Base-by-base conservation (phyloP, 2,888 invertebrate genomes). In the Melieria omissa region DNA sequence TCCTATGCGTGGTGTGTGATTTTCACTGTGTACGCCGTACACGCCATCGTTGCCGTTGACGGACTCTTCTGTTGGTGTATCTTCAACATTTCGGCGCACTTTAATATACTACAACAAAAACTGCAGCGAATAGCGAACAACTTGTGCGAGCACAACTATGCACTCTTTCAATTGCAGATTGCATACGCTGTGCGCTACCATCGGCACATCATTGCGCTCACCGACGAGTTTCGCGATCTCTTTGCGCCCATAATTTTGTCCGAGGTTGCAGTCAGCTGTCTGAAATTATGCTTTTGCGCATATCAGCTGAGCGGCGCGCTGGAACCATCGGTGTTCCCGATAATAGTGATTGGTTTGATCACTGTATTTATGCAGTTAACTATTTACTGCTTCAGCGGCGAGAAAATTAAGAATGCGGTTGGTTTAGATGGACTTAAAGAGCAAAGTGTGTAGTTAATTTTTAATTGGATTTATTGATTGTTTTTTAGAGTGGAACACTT, bases 311-410 rank as follows among this genome's bases (percentile, higher is more conserved):
- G 49, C n/a, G 52, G 61, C 29, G 16, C 44, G 4, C 14, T 14
- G 6, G 45, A 54, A 45, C 16, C 61, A 16, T 60, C 68, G 4
- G 41, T 47, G 4, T 14, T 62, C 16, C 44, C 54, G 3, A 16
- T 68, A 45, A 54, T 62, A 16, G 8, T 44, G 60, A 45, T 68
- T 0, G 57, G 45, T 2, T 45, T 57, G 1, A 2, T 66, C 14
- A 57, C 57, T 7, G 45, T 66, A 16, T 29, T 55, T 16, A 52
- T 62, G 9, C 68, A 62, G 16, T 16, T 68, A 8, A 49, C 49
- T 4, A 68, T 68, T 54, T 68, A 68, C 45, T 68, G 68, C 16
- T 68, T 68, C 52, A 44, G 68, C 45, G 68, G 68, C 5, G 68
- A 52, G 14, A 68, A 54, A 62, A 41, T 68, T 3, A 49, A 62